A percentile compares a stretch with the other conserved stretches of the same genome.
Evolutionary conservation across 1,140 invertebrate species (phyloP).

Genomic region (Bombus fervidus): DNA sequence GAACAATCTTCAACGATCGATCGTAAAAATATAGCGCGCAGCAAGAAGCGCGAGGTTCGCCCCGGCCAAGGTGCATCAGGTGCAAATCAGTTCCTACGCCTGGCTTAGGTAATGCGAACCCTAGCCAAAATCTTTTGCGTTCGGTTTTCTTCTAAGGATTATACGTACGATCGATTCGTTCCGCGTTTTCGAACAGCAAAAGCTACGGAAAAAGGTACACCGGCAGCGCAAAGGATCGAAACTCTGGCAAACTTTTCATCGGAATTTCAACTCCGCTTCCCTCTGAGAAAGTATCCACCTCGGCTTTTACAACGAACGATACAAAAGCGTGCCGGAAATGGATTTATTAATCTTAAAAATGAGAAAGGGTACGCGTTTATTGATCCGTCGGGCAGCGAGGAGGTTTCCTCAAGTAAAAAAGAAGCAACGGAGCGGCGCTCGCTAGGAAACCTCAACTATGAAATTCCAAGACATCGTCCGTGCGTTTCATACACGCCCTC

Average conservation of each 20-base stretch:
- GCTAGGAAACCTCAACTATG: constrained; percentile 16
- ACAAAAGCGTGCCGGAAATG: constrained; percentile 26
- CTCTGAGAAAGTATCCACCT: not conserved
- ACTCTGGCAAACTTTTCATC: not conserved
- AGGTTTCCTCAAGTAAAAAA: constrained; percentile 1
- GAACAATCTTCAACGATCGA: constrained; percentile 25
- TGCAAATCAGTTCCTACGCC: constrained; percentile 41
- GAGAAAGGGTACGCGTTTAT: constrained; percentile 15
- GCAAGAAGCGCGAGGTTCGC: not conserved
- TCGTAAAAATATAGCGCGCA: constrained; percentile 30
- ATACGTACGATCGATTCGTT: constrained; percentile 31
- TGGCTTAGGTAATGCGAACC: constrained; percentile 5
- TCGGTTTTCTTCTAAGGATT: constrained; percentile 15
- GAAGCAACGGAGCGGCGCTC: not conserved
- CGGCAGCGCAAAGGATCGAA: not conserved
- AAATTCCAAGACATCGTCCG: constrained; percentile 30
- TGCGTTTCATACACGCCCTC: not conserved
- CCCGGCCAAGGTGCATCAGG: constrained; percentile 36
- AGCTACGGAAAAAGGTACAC: not conserved
- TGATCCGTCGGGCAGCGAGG: constrained; percentile 2
- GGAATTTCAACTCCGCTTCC: not conserved
- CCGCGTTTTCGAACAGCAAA: not conserved
- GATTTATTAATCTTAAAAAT: constrained; percentile 29
- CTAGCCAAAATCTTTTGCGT: not conserved
- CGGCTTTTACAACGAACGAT: not conserved